Base-by-base conservation (phyloP, 2,113 vertebrate species). In the Cathartes aura region DNA sequence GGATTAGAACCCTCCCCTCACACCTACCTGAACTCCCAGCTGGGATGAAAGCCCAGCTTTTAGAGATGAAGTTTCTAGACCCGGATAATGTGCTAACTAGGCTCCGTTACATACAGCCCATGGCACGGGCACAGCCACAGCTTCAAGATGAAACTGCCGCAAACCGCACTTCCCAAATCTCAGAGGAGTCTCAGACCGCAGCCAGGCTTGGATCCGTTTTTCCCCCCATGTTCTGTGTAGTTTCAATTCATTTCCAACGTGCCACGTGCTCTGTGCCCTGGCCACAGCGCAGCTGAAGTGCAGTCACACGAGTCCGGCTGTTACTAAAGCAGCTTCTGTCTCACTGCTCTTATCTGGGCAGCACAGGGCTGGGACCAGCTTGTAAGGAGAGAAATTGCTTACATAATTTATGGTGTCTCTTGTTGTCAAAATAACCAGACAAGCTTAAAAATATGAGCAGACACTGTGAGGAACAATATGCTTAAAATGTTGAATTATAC, bases 361-460 rank as follows among this genome's bases (percentile, higher is more conserved):
- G 82, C 59, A 14, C 76, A 94, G 82, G 90, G 76, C 67, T 83
- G 72, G 90, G 40, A 76, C 8, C 68, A 60, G 64, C 72, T 91
- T 76, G 55, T 72, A 63, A n/a, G 27, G 50, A 80, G 38, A 91
- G 63, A 38, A 96, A 74, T 53, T 75, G 67, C 82, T 80, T 85
- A 64, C 67, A 76, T 82, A 85, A 91, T 91, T 95, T 70, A 88
- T 81, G n/a, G 74, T 55, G 29, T 14, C 50, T 29, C 59, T 45
- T 89, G 62, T 94, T 82, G 80, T 82, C 75, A 62, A 92, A 92
- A 93, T 38, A 86, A 86, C 89, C 52, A 67, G 67, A 55, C 24
- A 91, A 81, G 36, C 62, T 72, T 72, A 50, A 95, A 95, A 88
- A 95, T 74, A 76, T 32, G 75, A 95, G 34, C 72, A 73, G 67